A percentile compares a stretch with the other conserved stretches of the same genome.
Evolutionary conservation across 2,888 invertebrate species (phyloP).

Genomic region (Helobdella robusta): DNA sequence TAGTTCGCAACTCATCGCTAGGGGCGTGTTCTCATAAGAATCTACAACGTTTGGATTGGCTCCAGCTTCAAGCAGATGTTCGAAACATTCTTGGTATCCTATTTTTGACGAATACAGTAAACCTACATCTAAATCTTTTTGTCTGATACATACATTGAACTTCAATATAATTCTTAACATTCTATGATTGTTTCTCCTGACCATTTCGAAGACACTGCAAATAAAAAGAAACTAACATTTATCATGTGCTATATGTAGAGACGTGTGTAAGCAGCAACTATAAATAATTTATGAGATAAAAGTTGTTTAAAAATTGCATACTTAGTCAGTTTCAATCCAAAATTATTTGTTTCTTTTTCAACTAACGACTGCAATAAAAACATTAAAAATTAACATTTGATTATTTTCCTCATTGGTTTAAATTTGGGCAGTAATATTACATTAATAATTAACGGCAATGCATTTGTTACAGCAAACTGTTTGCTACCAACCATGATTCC

Average conservation of each 20-base stretch:
- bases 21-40: slow-evolving; percentile 32
- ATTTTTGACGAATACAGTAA: slow-evolving; percentile 33
- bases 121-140: slow-evolving; percentile 30
- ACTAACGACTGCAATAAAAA: slow-evolving; percentile 31
- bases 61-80: slow-evolving; percentile 30
- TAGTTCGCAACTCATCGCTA: slow-evolving; percentile 30
- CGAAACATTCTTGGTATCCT: slow-evolving; percentile 31
- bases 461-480: no score
- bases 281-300: neutral
- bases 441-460: no score
- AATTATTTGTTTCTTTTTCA: slow-evolving; percentile 33
- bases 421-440: no score
- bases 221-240: neutral
- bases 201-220: slow-evolving; percentile 29
- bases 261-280: neutral
- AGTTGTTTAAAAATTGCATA: slow-evolving; percentile 7
- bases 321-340: slow-evolving; percentile 32
- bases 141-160: slow-evolving; percentile 29
- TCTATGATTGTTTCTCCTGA: slow-evolving; percentile 31
- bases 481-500: slow-evolving; percentile 34
- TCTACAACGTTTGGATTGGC: slow-evolving; percentile 30
- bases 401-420: no score
- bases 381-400: neutral
- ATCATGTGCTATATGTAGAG: neutral
- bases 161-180: slow-evolving; percentile 30